phyloP scores from a whole-genome alignment of 2,797 vertebrate species.

The Orientallactaga sibirica region DNA sequence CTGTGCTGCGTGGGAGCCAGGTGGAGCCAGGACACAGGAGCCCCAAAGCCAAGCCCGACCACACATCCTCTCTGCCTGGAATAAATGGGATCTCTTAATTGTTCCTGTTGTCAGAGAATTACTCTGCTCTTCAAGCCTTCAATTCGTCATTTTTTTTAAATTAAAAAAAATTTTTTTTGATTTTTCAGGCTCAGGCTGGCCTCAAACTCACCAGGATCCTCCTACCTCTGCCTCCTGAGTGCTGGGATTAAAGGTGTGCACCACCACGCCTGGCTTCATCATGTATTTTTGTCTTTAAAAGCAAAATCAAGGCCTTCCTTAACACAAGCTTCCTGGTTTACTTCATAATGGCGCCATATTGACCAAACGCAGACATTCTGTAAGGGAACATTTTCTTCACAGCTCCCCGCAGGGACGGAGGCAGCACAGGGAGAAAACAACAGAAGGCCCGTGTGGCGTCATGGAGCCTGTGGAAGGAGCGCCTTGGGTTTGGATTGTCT shows the following conservation, averaged over 20 bases:
- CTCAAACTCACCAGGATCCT: too few species aligned
- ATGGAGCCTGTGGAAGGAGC: not conserved
- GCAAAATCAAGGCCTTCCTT: not conserved
- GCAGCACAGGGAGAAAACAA: not conserved
- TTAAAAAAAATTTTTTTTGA: too few species aligned
- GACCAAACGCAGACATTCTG: not conserved
- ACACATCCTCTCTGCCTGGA: not conserved
- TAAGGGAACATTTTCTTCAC: not conserved
- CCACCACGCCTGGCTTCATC: not conserved
- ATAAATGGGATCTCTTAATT: not conserved
- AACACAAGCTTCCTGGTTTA: not conserved
- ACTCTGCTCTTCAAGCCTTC: not conserved
- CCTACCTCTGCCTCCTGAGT: too few species aligned
- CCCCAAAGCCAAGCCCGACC: rapidly evolving
- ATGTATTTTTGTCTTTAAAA: not conserved
- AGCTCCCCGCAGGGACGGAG: not conserved
- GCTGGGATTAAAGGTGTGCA: too few species aligned
- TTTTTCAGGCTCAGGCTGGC: too few species aligned
- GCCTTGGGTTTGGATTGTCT: too few species aligned
- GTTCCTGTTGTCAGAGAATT: not conserved
- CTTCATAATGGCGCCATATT: not conserved
- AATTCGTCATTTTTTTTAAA: not conserved
- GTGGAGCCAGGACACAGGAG: not conserved
- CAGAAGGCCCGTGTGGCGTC: not conserved
- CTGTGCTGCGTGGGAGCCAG: not conserved